phyloP scores from a whole-genome alignment of 2,797 vertebrate genomes.

The Scleropages formosus region DNA sequence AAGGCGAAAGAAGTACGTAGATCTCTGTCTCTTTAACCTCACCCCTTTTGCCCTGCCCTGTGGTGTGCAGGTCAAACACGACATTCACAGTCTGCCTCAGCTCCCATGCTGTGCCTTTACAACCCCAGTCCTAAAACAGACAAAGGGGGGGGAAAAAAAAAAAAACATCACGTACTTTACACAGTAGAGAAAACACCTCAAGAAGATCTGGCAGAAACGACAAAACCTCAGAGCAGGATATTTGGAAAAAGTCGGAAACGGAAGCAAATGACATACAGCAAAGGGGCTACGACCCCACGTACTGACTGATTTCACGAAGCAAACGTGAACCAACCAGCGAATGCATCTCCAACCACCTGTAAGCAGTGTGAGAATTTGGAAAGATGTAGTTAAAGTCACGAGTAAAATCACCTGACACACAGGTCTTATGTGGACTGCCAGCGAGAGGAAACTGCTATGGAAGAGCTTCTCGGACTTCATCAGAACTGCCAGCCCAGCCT shows the following conservation, averaged over 20 bases:
- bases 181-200: too few species aligned
- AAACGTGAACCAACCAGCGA: neutral
- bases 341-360: neutral
- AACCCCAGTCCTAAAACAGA: conserved; percentile 69
- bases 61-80: conserved; percentile 87
- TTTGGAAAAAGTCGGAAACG: too few species aligned
- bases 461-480: conserved; percentile 93
- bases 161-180: too few species aligned
- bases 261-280: neutral
- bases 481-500: conserved; percentile 91
- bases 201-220: too few species aligned
- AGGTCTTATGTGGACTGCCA: conserved; percentile 89
- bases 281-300: neutral
- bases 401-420: conserved; percentile 76
- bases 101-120: conserved; percentile 83
- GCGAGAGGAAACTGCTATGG: conserved; percentile 94
- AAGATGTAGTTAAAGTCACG: neutral
- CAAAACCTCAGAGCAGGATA: too few species aligned
- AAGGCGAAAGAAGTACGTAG: neutral
- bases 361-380: neutral
- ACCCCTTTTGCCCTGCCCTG: conserved; percentile 86
- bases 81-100: conserved; percentile 90
- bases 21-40: conserved; percentile 30
- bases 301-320: neutral
- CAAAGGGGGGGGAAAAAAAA: neutral